Percentiles rank a stretch among this genome's conserved stretches.
Evolutionary conservation across 23 tunicate genomes (phyloP).

Genomic region (Halocynthia roretzi): DNA sequence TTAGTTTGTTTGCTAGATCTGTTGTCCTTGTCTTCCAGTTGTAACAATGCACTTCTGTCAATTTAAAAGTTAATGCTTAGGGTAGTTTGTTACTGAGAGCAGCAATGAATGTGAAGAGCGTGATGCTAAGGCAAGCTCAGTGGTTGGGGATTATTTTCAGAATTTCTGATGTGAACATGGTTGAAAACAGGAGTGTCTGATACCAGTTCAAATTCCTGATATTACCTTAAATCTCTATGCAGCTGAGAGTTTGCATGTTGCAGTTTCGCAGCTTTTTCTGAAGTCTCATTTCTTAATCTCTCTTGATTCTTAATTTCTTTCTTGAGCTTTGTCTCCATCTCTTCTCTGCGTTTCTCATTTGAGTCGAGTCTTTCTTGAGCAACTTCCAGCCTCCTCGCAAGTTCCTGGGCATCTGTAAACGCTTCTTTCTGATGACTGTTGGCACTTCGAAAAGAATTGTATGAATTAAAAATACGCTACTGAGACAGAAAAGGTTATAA

Average conservation of each 20-base stretch:
- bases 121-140: no score
- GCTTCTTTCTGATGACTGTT: background rate
- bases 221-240: slow-evolving; percentile 1
- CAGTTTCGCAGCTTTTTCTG: slow-evolving; percentile 6
- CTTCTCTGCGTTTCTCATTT: background rate
- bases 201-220: no score
- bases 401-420: slow-evolving; percentile 5
- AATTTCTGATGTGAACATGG: no score
- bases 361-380: background rate
- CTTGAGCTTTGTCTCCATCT: background rate
- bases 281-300: background rate
- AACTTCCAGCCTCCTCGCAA: background rate
- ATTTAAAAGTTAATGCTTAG: no score
- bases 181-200: no score
- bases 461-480: background rate
- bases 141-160: no score
- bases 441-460: background rate
- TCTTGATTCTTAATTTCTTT: background rate
- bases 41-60: slow-evolving; percentile 1
- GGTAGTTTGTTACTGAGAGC: no score
- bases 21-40: background rate
- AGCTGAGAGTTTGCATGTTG: slow-evolving; percentile 10
- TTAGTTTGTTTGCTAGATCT: background rate
- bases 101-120: no score
- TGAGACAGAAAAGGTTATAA: background rate